Base-by-base conservation (phyloP, 2,888 invertebrate species). In the Caenorhabditis doughertyi region DNA sequence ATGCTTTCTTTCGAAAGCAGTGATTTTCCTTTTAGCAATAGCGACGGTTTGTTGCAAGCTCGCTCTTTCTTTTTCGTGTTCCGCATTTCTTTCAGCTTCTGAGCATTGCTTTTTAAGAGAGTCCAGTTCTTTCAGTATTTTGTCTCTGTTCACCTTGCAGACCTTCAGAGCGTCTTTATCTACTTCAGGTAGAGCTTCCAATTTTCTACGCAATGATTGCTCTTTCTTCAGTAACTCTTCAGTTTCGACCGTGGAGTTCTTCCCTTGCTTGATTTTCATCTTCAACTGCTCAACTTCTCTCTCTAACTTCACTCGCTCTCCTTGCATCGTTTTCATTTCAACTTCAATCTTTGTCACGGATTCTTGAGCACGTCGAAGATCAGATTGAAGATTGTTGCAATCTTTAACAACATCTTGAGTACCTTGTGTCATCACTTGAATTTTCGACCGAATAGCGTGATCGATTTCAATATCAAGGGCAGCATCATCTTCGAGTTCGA, bases 21-120 rank as follows among this genome's bases (percentile, higher is more conserved):
- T 32, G 1, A 80, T 35, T 27, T 82, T 77, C 44, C 47, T 60
- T 16, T 32, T 16, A 2, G 29, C n/a, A 11, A 23, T 47, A 8
- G 39, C 21, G 11, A 72, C n/a, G 5, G 71, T 60, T 44, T 67
- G 27, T 16, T 44, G 60, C 13, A 71, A 39, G 5, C 29, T 62
- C 11, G 42, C 60, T 23, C 44, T 62, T n/a, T 84, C 82, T 39
- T 77, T 84, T n/a, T 77, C 83, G 13, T 32, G 21, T 13, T 83
- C 79, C 0, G 77, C 73, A 44, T 65, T 70, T 27, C 60, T 64
- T 35, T 80, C 84, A 3, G 79, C 80, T 21, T 65, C 64, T 7
- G 32, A 7, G 9, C 76, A 82, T 13, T 65, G 44, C n/a, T 53
- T 64, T 3, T 76, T 74, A 3, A 85, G 62, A 0, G 16, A 47